Base-by-base conservation (phyloP, 2,888 invertebrate species). In the Lumbricus terrestris region DNA sequence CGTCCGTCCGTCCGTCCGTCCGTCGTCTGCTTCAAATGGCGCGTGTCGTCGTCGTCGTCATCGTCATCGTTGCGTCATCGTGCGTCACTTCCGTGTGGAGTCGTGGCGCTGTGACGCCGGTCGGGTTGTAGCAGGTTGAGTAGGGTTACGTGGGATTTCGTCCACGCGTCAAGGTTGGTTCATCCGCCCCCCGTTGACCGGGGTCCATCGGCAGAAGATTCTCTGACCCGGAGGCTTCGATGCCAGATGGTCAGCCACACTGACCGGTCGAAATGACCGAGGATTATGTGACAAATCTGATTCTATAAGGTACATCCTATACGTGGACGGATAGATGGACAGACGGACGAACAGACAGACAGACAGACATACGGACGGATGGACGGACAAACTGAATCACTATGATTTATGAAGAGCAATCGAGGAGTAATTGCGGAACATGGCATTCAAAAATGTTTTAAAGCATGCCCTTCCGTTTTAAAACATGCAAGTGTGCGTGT, bases 21-120 rank as follows among this genome's bases (percentile, higher is more conserved):
- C 69, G 69, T 69, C 69, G 69, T 69, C 69, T 69, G 69, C 69
- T 69, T n/a, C 69, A 69, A 69, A 69, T 69, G 69, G 69, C 69
- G 69, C 69, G 69, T 69, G 85, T 33, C 85, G 20, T 82, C 82
- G 83, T n/a, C n/a, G n/a, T n/a, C n/a, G n/a, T n/a, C n/a, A n/a
- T n/a, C n/a, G n/a, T n/a, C n/a, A n/a, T n/a, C n/a, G n/a, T 85
- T 85, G 37, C 85, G 85, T 85, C 85, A 85, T 85, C 37, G 85
- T 37, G 85, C 85, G 85, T 85, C 85, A 85, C 85, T 85, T 69
- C 69, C 69, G 69, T 69, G 29, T n/a, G n/a, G n/a, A 69, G n/a
- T 29, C 69, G 69, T n/a, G 69, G 69, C 69, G 69, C 69, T 69
- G 69, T 69, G 69, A 69, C 69, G 69, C 69, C 69, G 69, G 69